Evolutionary conservation across 2,797 vertebrate species (phyloP), one percentile per base, ranked within the genome.

Genomic region (Pseudomugil gertrudae): DNA sequence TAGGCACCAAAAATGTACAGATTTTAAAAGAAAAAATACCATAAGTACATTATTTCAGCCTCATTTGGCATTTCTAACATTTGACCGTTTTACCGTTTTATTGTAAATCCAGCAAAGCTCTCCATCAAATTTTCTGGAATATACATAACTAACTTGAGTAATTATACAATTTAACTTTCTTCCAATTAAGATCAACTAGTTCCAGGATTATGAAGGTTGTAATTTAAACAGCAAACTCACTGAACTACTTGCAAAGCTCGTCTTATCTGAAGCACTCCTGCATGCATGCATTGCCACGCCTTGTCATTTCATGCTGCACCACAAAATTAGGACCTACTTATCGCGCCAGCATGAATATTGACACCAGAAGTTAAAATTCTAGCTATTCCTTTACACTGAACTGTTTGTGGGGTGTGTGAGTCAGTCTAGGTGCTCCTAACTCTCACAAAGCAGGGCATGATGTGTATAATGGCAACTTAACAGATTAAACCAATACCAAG

Each of bases 401-500:
- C 0, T 9, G 32, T 21, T 36, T 32, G 21, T 51, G 21, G 33
- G 19, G 15, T 63, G 17, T 38, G 32, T 33, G 5, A 65, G 9
- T 66, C 21, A 4, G 3, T 27, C 2, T 13, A 8, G 15, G 33
- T 6, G 33, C 33, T 47, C 2, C 21, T 52, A 27, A 48, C 23
- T 11, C 3, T 48, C 13, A 21, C 24, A 15, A 51, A 15, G 24
- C 9, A 27, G 6, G 24, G 2, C 14, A 51, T 7, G 50, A 27
- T 27, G 26, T 27, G 13, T 11, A 27, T 4, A 53, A 53, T 11
- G 26, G 57, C 45, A 40, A 15, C 45, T 71, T 65, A 5, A 64
- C 57, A 74, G 77, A 83, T 71, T 50, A 60, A 76, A 82, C 58
- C 10, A 78, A 62, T 66, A 62, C 68, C 59, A 57, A 62, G 21